Base-by-base conservation (phyloP, 2,888 invertebrate genomes). In the Diaphora mendica region DNA sequence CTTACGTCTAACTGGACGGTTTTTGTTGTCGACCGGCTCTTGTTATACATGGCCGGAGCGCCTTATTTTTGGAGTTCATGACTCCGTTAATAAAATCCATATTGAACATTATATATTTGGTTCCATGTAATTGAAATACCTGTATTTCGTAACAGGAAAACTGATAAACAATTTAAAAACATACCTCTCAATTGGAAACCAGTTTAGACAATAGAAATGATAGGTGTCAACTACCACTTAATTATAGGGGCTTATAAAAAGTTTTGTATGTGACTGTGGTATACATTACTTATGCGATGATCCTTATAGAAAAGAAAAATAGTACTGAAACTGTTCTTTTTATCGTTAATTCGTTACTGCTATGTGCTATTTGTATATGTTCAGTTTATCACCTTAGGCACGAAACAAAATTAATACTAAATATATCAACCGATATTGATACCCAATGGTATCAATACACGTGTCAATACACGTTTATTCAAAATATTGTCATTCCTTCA, bases 1-100 rank as follows among this genome's bases (percentile, higher is more conserved):
- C 94, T 89, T 85, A 87, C 91, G 87, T 89, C 87, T 93, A 93
- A 93, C 94, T 91, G 93, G 89, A 91, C 88, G 82, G 79, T 94
- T 62, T 93, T 94, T 93, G 76, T 71, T 73, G 86, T 89, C 87
- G 81, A 89, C 87, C 83, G 87, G 85, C 83, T 87, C 86, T 89
- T 79, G 76, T 87, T 89, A 87, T 87, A 89, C 84, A 86, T 86
- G 83, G 85, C 87, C 80, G 81, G 75, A 87, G 88, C 88, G 90
- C 87, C 85, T 82, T 82, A 79, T 81, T 89, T 90, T 89, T 88
- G 79, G 77, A 78, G 81, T 71, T 82, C 83, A 59, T 33, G 30
- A 68, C 23, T 65, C 39, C 35, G 26, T 71, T 55, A 33, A 65
- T 70, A 2, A 73, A 73, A 69, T 71, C 73, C 9, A n/a, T 76